Evolutionary conservation across 2,888 invertebrate species (phyloP).

Genomic region (Nipponacmea schrenckii): DNA sequence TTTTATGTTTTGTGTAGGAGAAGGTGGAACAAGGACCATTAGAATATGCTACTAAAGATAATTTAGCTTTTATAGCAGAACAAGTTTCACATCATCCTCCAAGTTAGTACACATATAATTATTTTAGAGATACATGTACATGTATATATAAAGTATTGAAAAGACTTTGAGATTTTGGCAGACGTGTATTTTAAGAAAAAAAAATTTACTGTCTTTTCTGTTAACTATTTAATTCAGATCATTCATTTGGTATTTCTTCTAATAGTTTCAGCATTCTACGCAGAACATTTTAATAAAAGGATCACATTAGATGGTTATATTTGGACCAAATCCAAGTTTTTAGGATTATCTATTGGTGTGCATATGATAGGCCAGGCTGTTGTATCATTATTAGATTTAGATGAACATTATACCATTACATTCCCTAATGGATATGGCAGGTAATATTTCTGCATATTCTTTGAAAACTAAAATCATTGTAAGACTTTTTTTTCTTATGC

Average conservation of each 20-base stretch:
- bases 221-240: no score
- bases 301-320: conserved; percentile 95
- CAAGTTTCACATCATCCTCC: conserved; percentile 99
- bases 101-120: conserved; percentile 74
- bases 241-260: neutral
- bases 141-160: no score
- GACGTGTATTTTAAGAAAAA: no score
- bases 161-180: no score
- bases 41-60: conserved; percentile 88
- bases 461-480: no score
- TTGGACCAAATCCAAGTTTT: conserved; percentile 99
- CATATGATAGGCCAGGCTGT: conserved; percentile 96
- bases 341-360: conserved; percentile 88
- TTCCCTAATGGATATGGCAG: conserved; percentile 99
- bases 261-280: conserved; percentile 97
- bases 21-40: conserved; percentile 80
- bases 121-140: neutral
- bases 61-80: conserved; percentile 94
- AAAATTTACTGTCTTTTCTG: no score
- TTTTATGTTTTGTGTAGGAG: conserved; percentile 47
- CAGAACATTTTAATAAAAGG: conserved; percentile 90
- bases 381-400: conserved; percentile 87
- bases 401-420: conserved; percentile 93
- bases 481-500: no score
- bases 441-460: conserved; percentile 66